A percentile compares a stretch with the other conserved stretches of the same genome.
phyloP scores from a whole-genome alignment of 2,797 vertebrate species.

The Knipowitschia caucasica region DNA sequence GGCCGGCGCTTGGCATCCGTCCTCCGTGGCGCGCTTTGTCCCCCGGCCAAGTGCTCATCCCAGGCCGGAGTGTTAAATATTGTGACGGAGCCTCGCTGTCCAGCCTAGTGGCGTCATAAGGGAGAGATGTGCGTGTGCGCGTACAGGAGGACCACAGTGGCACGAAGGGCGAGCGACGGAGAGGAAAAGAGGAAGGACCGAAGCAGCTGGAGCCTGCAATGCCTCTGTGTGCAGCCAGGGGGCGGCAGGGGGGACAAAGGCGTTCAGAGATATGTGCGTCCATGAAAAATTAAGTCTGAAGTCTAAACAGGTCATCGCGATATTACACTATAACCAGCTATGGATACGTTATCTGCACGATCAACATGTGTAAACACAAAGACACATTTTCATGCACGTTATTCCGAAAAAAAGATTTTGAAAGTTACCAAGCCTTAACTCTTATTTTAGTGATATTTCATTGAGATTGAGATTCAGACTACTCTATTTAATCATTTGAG shows the following conservation, averaged over 20 bases:
- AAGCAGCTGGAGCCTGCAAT: conserved; percentile 63
- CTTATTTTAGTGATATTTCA: no score
- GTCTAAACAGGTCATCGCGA: background rate
- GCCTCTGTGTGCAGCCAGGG: conserved; percentile 68
- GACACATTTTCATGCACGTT: no score
- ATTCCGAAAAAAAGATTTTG: no score
- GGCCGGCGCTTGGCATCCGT: conserved; percentile 53
- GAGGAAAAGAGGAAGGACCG: conserved; percentile 26
- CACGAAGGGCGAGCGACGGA: conserved; percentile 74
- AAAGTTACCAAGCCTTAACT: no score
- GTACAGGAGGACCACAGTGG: conserved; percentile 74
- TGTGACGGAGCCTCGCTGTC: conserved; percentile 79
- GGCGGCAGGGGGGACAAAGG: conserved; percentile 56
- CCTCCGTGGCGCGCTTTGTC: conserved; percentile 46
- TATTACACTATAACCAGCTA: no score
- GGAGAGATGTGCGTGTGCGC: conserved; percentile 88
- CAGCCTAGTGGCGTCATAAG: conserved; percentile 89
- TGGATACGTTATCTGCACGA: no score
- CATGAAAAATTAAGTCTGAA: background rate
- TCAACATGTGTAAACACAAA: no score
- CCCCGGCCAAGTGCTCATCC: conserved; percentile 55
- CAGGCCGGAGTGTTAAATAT: conserved; percentile 89
- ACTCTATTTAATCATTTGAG: no score
- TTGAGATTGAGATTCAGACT: no score
- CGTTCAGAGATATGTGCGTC: background rate